Percentiles rank a stretch among this genome's conserved stretches.
Evolutionary conservation across 2,888 invertebrate genomes (phyloP).

Genomic region (Hoplodrina blanda): DNA sequence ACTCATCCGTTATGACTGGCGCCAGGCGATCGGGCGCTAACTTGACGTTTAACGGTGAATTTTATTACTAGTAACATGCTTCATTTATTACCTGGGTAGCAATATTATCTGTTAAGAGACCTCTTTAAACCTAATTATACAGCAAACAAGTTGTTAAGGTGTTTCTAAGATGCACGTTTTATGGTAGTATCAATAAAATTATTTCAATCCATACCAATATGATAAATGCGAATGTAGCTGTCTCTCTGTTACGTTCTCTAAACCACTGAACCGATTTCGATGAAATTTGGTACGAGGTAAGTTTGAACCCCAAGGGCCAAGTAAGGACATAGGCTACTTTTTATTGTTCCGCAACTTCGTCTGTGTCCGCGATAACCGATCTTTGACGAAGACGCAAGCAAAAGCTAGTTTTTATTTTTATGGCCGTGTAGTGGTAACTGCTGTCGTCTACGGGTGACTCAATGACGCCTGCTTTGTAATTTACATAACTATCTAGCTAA

Average conservation of each 20-base stretch:
- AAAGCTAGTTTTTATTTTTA: neutral
- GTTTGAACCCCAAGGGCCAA: too few species aligned
- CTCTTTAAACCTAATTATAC: slow-evolving; percentile 27
- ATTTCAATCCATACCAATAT: slow-evolving; percentile 20
- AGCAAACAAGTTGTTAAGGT: slow-evolving; percentile 18
- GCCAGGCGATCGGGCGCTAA: slow-evolving; percentile 62
- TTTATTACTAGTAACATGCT: slow-evolving; percentile 65
- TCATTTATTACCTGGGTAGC: slow-evolving; percentile 43
- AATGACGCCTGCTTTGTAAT: slow-evolving; percentile 50
- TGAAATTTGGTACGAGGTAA: too few species aligned
- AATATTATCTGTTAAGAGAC: slow-evolving; percentile 29
- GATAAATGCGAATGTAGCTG: too few species aligned
- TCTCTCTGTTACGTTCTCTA: too few species aligned
- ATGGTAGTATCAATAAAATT: slow-evolving; percentile 8
- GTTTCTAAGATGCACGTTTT: slow-evolving; percentile 24
- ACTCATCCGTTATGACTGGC: slow-evolving; percentile 75
- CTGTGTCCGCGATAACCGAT: too few species aligned
- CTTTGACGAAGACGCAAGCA: too few species aligned
- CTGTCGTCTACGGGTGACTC: slow-evolving; percentile 39
- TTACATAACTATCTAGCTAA: slow-evolving; percentile 49
- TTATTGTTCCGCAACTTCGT: too few species aligned
- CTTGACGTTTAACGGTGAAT: slow-evolving; percentile 71
- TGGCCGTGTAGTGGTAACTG: slow-evolving; percentile 22
- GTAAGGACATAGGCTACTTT: too few species aligned
- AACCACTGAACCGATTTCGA: too few species aligned